Evolutionary conservation across 2,797 vertebrate species (phyloP).

Genomic region (Amblyraja radiata): DNA sequence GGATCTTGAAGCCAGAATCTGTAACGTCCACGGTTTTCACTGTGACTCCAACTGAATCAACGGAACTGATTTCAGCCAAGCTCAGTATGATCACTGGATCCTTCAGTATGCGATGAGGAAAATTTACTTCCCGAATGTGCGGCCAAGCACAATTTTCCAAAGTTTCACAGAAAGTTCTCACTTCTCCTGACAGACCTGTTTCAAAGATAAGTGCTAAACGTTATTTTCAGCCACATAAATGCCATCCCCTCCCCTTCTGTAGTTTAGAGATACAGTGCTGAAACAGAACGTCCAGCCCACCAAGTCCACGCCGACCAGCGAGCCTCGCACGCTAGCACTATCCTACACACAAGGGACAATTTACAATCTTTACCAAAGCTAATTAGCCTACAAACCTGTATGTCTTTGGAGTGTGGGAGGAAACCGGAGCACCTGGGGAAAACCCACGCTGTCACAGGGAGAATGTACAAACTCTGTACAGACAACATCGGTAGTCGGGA

Average conservation of each 20-base stretch:
- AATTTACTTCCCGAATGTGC: not conserved
- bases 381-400: no score
- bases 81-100: not conserved
- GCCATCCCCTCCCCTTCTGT: accelerated
- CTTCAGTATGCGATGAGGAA: not conserved
- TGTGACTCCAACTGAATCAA: not conserved
- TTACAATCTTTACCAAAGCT: no score
- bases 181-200: conserved; percentile 15
- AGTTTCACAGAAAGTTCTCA: not conserved
- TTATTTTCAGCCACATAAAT: accelerated
- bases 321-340: no score
- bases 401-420: no score
- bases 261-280: no score
- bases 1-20: conserved; percentile 21
- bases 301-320: no score
- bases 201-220: not conserved
- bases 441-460: no score
- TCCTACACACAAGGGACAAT: no score
- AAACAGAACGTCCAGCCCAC: no score
- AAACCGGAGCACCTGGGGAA: no score
- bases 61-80: not conserved
- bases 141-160: not conserved
- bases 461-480: no score
- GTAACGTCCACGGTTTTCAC: not conserved
- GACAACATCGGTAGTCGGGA: no score